phyloP scores from a whole-genome alignment of 2,797 vertebrate genomes.

The Artibeus jamaicensis region DNA sequence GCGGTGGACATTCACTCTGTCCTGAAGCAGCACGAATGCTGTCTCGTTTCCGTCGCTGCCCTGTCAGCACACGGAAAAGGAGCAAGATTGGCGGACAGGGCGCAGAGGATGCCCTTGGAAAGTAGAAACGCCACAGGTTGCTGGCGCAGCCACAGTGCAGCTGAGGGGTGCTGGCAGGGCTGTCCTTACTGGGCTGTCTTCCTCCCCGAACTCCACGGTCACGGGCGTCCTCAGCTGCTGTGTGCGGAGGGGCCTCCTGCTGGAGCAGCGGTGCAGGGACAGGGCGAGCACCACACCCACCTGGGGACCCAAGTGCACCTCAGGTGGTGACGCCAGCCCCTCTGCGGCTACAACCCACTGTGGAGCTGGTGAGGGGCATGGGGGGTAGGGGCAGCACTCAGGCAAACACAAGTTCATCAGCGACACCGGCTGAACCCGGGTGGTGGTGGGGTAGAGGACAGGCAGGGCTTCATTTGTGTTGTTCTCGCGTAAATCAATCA shows the following conservation, averaged over 20 bases:
- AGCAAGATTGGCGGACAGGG: too few relatives aligned
- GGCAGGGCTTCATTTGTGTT: background rate
- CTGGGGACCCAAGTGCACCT: slow-evolving; percentile 74
- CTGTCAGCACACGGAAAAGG: slow-evolving; percentile 55
- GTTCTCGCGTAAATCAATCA: background rate
- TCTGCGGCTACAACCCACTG: background rate
- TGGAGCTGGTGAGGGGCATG: too few relatives aligned
- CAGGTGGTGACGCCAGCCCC: background rate
- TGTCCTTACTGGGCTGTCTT: slow-evolving; percentile 75
- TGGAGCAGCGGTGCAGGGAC: slow-evolving; percentile 84
- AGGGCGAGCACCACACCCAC: slow-evolving; percentile 78
- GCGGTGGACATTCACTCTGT: slow-evolving; percentile 83
- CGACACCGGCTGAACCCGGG: background rate
- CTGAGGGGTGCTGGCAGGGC: accelerated
- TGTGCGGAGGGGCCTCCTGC: slow-evolving; percentile 80
- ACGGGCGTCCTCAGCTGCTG: slow-evolving; percentile 80
- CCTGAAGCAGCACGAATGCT: slow-evolving; percentile 73
- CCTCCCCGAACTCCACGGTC: slow-evolving; percentile 78
- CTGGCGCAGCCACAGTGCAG: accelerated
- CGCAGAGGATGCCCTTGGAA: background rate
- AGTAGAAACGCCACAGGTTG: too few relatives aligned
- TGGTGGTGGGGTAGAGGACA: too few relatives aligned
- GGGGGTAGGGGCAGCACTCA: too few relatives aligned
- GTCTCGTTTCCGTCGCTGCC: background rate
- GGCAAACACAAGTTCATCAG: background rate